phyloP scores from a whole-genome alignment of 1,140 invertebrate species.

The Lordiphosa clarofinis region DNA sequence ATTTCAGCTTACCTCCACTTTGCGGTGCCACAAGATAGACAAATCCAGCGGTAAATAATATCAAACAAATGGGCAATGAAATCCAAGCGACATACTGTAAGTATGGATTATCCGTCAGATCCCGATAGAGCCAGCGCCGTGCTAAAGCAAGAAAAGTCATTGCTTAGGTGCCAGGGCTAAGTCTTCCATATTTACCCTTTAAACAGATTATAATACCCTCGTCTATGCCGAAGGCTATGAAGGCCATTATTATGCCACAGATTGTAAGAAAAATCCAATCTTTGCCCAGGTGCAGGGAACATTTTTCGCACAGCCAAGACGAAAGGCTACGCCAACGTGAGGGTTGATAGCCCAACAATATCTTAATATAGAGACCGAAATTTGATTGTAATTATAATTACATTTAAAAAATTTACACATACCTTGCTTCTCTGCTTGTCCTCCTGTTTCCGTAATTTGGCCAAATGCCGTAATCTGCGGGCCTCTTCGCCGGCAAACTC shows the following conservation, averaged over 20 bases:
- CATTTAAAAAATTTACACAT: conserved; percentile 12
- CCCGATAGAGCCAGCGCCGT: conserved; percentile 94
- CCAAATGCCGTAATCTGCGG: conserved; percentile 85
- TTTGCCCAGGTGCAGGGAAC: conserved; percentile 93
- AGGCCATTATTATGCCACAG: conserved; percentile 96
- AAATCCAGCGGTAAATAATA: conserved; percentile 96
- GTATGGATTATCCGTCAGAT: conserved; percentile 88
- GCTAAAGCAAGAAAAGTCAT: conserved; percentile 81
- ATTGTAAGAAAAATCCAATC: conserved; percentile 98
- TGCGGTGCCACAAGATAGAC: conserved; percentile 96
- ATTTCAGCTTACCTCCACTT: conserved; percentile 84
- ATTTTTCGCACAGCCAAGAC: conserved; percentile 88
- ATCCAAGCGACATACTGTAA: conserved; percentile 96
- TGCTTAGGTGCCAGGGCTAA: not conserved
- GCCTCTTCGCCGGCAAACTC: conserved; percentile 96
- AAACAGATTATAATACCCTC: conserved; percentile 96
- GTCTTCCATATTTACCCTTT: conserved; percentile 84
- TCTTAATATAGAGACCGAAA: conserved; percentile 8
- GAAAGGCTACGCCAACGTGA: conserved; percentile 81
- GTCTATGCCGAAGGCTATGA: conserved; percentile 97
- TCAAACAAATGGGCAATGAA: conserved; percentile 91
- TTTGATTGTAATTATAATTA: too few relatives aligned
- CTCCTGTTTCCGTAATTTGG: conserved; percentile 88
- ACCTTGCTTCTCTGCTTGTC: conserved; percentile 85
- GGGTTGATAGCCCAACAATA: conserved; percentile 81